These are phyloP conservation scores for Oreonectes daqikongensis DNA, from an alignment of 2,797 vertebrate species.

Conservation along the genomic window DNA sequence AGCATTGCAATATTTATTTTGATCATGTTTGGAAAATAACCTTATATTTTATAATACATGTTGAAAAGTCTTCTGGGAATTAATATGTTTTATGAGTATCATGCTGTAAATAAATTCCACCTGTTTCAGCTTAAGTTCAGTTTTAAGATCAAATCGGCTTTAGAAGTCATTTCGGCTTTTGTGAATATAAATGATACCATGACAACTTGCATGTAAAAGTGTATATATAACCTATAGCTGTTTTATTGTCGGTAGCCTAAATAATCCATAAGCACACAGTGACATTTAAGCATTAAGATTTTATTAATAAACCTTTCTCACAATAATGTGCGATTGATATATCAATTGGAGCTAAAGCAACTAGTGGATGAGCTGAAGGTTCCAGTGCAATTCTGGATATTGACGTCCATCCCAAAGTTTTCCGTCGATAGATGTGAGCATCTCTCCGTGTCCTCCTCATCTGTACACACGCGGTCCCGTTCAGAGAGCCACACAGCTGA, in stretches of 20 bases:
- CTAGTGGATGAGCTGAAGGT: conserved; percentile 1
- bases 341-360: not conserved
- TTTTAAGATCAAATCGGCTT: no score
- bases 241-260: no score
- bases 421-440: not conserved
- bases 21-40: no score
- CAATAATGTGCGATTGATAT: not conserved
- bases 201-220: no score
- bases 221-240: no score
- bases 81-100: no score
- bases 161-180: no score
- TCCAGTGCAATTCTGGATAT: conserved; percentile 5
- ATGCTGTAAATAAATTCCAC: no score
- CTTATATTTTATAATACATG: no score
- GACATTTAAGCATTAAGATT: not conserved
- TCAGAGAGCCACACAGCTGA: conserved; percentile 7
- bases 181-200: no score
- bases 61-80: not conserved
- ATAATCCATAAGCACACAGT: not conserved
- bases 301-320: conserved; percentile 9
- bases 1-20: no score
- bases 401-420: conserved; percentile 35
- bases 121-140: no score
- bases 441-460: not conserved
- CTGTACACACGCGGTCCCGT: not conserved